Conservation (phyloP, 2,113 vertebrate genomes). For the Alligator mississippiensis region DNA sequence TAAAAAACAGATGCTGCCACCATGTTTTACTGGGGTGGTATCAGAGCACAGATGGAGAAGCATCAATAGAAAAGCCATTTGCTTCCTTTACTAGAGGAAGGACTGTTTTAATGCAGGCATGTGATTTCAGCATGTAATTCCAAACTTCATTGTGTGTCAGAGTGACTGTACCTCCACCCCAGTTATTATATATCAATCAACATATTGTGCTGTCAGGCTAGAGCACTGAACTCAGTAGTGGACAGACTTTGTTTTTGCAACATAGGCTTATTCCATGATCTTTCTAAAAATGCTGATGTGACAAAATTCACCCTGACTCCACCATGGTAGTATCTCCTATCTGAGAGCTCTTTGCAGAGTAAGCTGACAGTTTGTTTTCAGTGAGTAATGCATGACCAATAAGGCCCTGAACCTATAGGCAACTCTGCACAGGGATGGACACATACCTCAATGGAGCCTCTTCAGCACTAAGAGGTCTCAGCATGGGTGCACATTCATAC, state of each 20-base stretch:
- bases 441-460: not conserved
- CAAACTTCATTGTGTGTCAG: not conserved
- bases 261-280: not conserved
- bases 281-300: not conserved
- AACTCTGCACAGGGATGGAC: not conserved
- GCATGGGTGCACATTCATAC: not conserved
- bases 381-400: not conserved
- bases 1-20: not conserved
- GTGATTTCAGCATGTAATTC: not conserved
- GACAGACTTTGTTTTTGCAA: not conserved
- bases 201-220: not conserved
- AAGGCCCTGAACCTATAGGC: not conserved
- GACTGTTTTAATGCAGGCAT: not conserved
- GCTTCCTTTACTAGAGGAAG: not conserved
- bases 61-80: not conserved
- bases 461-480: not conserved
- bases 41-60: not conserved
- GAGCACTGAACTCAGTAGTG: not conserved
- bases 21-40: not conserved
- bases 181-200: not conserved
- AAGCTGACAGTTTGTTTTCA: not conserved
- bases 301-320: not conserved
- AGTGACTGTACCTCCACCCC: conserved; percentile 12
- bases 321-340: not conserved
- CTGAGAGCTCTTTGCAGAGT: not conserved